Conservation (phyloP, 2,888 invertebrate genomes). For the Cephus pygmeus region DNA sequence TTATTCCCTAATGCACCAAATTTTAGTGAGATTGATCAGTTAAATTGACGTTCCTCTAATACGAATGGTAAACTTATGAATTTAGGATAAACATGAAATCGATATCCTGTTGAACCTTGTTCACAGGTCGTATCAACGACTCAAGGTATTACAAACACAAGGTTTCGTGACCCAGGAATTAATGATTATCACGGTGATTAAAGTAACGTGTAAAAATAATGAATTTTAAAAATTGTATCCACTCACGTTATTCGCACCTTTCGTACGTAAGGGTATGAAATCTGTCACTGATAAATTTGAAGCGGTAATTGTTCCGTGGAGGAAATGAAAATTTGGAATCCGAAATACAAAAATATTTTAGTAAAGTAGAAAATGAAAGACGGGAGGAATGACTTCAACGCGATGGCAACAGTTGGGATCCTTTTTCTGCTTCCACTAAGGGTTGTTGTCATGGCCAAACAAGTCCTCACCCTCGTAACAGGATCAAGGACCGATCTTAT, state of each 20-base stretch:
- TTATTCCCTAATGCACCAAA: neutral
- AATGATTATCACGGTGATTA: neutral
- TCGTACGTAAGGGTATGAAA: too few species aligned
- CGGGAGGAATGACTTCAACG: neutral
- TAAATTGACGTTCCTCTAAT: neutral
- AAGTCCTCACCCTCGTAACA: constrained; percentile 30
- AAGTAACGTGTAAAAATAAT: neutral
- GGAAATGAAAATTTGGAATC: neutral
- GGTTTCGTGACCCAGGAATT: neutral
- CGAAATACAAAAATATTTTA: neutral
- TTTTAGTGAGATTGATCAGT: neutral
- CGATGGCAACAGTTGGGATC: neutral
- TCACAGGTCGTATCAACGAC: neutral
- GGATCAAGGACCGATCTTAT: constrained; percentile 40
- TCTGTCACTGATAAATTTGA: too few species aligned
- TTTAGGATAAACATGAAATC: neutral
- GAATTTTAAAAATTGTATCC: too few species aligned
- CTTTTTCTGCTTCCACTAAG: neutral
- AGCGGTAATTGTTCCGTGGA: neutral
- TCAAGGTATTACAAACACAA: neutral
- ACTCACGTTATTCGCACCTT: too few species aligned
- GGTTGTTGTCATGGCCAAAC: neutral
- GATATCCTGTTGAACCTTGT: neutral
- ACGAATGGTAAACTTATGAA: neutral
- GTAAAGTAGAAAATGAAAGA: neutral